Evolutionary conservation across 2,888 invertebrate genomes (phyloP), one percentile per base, ranked within the genome.

Genomic region (Abrostola tripartita): DNA sequence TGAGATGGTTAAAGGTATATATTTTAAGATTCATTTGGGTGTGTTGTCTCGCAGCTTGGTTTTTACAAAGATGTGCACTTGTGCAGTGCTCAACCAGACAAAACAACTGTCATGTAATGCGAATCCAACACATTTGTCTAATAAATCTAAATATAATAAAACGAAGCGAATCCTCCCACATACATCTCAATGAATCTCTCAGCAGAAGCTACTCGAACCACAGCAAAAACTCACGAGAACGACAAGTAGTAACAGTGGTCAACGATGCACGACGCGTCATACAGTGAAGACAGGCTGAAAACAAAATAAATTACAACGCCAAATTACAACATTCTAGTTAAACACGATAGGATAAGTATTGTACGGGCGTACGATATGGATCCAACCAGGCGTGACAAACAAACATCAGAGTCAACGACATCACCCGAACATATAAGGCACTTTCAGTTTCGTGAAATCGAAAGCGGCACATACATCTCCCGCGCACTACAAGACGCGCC

Each of bases 361-460:
- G 82, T 77, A 78, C 84, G 82, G 82, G 83, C 81, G 83, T 83
- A 83, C 78, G 82, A 85, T 86, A 85, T 78, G 81, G 75, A 79
- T 79, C 85, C 92, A 90, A 87, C 93, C 89, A 90, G 87, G 84
- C 93, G 88, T 92, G 89, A 88, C 93, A 93, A 94, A 93, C 92
- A 94, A 93, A 93, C 93, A 92, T 84, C 77, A 83, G 88, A 93
- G 93, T 93, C 93, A 93, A 92, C 90, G 92, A 93, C 93, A 93
- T 86, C 85, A 87, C 88, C 93, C 92, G 91, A 93, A 94, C 94
- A 92, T 92, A 90, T 85, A 86, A 84, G 84, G 79, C 88, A 92
- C 94, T 94, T 92, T 94, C 93, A 88, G 91, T 94, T 94, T 94
- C 93, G 86, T 88, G 91, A 93, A 93, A 94, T 90, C 87, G 94